These are phyloP conservation scores for Caenorhabditis virilis DNA, from an alignment of 2,888 invertebrate genomes.

Conservation along the genomic window DNA sequence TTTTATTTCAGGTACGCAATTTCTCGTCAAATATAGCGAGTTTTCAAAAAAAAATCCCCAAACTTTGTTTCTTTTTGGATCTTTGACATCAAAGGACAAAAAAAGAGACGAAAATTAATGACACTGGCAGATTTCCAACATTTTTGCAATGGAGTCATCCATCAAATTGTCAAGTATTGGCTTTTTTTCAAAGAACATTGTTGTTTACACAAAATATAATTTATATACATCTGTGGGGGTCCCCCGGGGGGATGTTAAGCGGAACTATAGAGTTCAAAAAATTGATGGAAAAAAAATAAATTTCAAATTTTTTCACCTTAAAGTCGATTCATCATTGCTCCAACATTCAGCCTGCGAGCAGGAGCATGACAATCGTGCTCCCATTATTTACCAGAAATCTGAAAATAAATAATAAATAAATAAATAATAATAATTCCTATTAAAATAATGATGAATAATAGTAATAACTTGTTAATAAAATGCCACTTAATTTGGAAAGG, in stretches of 20 bases:
- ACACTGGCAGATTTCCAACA: neutral
- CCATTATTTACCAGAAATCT: no score
- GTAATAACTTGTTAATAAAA: no score
- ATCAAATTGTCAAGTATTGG: no score
- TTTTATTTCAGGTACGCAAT: no score
- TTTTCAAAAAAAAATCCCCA: neutral
- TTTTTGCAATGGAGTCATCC: no score
- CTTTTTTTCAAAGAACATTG: no score
- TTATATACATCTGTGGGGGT: neutral
- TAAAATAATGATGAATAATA: no score
- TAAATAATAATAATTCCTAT: no score
- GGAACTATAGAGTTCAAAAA: neutral
- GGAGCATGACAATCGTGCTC: conserved; percentile 34
- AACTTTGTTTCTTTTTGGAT: neutral
- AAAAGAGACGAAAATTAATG: neutral
- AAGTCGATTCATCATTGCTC: conserved; percentile 30
- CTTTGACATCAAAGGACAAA: neutral
- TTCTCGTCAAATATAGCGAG: neutral
- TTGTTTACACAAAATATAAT: neutral
- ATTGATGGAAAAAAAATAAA: neutral
- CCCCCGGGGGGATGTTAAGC: neutral
- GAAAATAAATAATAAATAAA: no score
- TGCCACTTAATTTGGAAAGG: no score
- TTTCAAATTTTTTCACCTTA: conserved; percentile 16
- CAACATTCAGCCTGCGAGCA: conserved; percentile 39